phyloP scores from a whole-genome alignment of 2,797 vertebrate genomes.

The Hemitrygon akajei region DNA sequence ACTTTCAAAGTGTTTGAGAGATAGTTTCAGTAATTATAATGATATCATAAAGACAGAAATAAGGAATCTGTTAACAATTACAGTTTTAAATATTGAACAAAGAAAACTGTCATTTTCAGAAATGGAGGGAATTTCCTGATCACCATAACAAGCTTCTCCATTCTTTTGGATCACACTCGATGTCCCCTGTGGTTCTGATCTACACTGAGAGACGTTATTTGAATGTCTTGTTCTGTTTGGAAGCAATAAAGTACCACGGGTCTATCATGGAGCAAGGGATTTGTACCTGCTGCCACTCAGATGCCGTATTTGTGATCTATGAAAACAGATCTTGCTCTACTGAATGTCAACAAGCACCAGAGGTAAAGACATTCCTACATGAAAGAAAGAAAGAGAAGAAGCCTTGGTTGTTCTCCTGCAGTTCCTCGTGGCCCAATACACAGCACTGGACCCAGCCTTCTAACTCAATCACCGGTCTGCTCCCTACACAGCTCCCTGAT shows the following conservation, averaged over 20 bases:
- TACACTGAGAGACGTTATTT: not conserved
- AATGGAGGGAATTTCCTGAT: not conserved
- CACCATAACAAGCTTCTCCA: not conserved
- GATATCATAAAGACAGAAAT: not conserved
- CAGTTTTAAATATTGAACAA: not conserved
- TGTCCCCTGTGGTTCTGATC: not conserved
- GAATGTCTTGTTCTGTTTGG: not conserved
- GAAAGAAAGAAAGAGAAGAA: too few relatives aligned
- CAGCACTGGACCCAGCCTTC: not conserved
- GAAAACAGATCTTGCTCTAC: not conserved
- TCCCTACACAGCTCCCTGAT: not conserved
- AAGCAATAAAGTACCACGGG: not conserved
- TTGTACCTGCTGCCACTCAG: not conserved
- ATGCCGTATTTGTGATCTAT: not conserved
- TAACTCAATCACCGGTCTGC: not conserved
- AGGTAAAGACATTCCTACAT: too few relatives aligned
- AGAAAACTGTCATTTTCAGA: not conserved
- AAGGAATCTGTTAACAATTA: not conserved
- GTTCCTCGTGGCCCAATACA: not conserved
- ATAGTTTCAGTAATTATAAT: not conserved
- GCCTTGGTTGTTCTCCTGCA: not conserved
- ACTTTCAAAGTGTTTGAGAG: not conserved
- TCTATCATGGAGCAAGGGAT: not conserved
- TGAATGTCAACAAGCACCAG: too few relatives aligned
- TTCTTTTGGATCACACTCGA: not conserved